Conservation (phyloP, 2,113 vertebrate species). For the Vulpes lagopus region DNA sequence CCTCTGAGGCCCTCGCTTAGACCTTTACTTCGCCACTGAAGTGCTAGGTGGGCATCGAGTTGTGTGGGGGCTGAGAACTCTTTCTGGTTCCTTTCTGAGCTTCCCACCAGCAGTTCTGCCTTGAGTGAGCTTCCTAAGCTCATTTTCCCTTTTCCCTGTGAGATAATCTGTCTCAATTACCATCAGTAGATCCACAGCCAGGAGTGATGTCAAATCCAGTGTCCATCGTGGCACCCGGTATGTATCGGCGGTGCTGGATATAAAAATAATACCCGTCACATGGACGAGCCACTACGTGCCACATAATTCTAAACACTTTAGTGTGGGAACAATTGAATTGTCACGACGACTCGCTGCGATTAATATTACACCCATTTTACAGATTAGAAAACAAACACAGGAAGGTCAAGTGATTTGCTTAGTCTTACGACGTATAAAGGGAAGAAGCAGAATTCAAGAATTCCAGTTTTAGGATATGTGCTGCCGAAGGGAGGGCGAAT, state of each 20-base stretch:
- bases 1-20: background rate
- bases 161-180: constrained; percentile 25
- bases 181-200: background rate
- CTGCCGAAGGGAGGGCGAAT: too few relatives aligned
- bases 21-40: background rate
- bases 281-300: background rate
- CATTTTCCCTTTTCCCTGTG: constrained; percentile 33
- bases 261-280: constrained; percentile 44
- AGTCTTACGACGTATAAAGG: constrained; percentile 7
- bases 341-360: background rate
- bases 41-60: background rate
- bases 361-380: constrained; percentile 19
- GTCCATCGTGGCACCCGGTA: background rate
- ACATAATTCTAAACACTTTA: background rate
- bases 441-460: background rate
- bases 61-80: background rate
- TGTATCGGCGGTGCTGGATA: background rate
- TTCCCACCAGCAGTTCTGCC: constrained; percentile 27
- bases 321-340: background rate
- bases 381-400: background rate
- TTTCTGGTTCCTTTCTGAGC: constrained; percentile 26
- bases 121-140: background rate
- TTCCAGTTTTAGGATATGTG: background rate
- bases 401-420: background rate
- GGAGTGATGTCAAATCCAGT: background rate